Percentiles rank a stretch among this genome's conserved stretches.
phyloP scores from a whole-genome alignment of 1,140 invertebrate species.

The Drosophila athabasca region DNA sequence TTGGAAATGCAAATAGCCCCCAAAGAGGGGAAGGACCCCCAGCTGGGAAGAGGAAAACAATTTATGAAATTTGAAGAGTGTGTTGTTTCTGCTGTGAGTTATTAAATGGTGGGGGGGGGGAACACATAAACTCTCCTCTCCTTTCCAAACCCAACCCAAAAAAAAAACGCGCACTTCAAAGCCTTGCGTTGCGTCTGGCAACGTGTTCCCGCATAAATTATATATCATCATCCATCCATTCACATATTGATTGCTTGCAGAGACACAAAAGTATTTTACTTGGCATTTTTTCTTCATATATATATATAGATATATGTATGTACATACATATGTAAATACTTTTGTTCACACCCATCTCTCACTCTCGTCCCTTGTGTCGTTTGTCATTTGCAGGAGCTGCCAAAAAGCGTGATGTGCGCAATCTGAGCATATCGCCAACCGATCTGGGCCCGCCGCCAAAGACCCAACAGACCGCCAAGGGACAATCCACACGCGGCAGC shows the following conservation, averaged over 20 bases:
- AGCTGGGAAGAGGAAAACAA: constrained; percentile 14
- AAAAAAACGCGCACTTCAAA: constrained; percentile 15
- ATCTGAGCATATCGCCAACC: constrained; percentile 82
- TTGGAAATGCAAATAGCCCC: constrained; percentile 54
- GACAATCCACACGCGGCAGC: constrained; percentile 69
- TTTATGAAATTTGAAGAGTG: constrained; percentile 32
- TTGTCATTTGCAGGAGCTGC: constrained; percentile 75
- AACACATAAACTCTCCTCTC: constrained; percentile 8
- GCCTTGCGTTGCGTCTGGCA: constrained; percentile 14
- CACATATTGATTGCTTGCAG: constrained; percentile 28
- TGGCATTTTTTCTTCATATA: constrained; percentile 1
- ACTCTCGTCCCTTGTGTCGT: neutral
- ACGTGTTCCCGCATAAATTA: constrained; percentile 78
- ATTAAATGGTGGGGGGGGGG: constrained; percentile 47
- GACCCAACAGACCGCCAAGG: constrained; percentile 80
- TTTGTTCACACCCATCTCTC: constrained; percentile 22
- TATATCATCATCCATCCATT: constrained; percentile 9
- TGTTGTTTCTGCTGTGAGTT: constrained; percentile 42
- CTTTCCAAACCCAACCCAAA: constrained; percentile 13
- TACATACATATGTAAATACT: neutral
- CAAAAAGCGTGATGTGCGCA: constrained; percentile 83
- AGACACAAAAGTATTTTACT: constrained; percentile 18
- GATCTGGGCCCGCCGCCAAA: constrained; percentile 83
- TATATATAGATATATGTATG: too few species aligned
- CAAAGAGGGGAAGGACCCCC: constrained; percentile 14